Evolutionary conservation across 2,888 invertebrate species (phyloP).

Genomic region (Mythimna vitellina): DNA sequence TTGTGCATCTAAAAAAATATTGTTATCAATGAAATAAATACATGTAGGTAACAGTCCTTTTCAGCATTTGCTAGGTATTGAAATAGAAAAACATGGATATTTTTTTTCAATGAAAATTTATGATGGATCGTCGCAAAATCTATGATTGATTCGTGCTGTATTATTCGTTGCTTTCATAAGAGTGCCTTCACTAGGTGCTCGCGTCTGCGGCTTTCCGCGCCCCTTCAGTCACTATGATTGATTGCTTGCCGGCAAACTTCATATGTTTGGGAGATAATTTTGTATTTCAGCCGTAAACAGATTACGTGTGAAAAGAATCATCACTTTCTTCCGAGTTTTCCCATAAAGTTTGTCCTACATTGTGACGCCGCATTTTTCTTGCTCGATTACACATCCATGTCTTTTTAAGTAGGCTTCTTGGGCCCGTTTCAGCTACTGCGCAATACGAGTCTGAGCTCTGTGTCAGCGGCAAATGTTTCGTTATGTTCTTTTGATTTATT

Average conservation of each 20-base stretch:
- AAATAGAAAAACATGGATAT: constrained; percentile 67
- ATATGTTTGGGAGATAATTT: constrained; percentile 90
- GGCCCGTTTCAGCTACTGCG: constrained; percentile 21
- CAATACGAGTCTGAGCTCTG: constrained; percentile 7
- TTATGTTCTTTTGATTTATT: constrained; percentile 46
- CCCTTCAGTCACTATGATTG: constrained; percentile 87
- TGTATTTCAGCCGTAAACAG: constrained; percentile 90
- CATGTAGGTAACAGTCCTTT: background rate
- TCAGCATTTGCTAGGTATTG: constrained; percentile 56
- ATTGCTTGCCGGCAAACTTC: constrained; percentile 87
- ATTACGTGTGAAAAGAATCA: constrained; percentile 88
- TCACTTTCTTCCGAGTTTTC: constrained; percentile 76
- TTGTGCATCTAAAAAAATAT: background rate
- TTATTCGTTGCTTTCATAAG: constrained; percentile 88
- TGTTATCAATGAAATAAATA: background rate
- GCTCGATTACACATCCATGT: constrained; percentile 72
- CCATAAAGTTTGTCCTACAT: constrained; percentile 76
- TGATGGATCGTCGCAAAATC: constrained; percentile 90
- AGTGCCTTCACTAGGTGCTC: constrained; percentile 84
- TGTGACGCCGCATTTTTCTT: constrained; percentile 80
- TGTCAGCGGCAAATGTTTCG: constrained; percentile 34
- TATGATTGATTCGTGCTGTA: constrained; percentile 90
- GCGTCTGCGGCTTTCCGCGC: constrained; percentile 85
- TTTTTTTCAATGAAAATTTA: constrained; percentile 84
- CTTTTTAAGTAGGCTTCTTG: constrained; percentile 45